Conservation (phyloP, 1,140 invertebrate species). For the Euwallacea similis region DNA sequence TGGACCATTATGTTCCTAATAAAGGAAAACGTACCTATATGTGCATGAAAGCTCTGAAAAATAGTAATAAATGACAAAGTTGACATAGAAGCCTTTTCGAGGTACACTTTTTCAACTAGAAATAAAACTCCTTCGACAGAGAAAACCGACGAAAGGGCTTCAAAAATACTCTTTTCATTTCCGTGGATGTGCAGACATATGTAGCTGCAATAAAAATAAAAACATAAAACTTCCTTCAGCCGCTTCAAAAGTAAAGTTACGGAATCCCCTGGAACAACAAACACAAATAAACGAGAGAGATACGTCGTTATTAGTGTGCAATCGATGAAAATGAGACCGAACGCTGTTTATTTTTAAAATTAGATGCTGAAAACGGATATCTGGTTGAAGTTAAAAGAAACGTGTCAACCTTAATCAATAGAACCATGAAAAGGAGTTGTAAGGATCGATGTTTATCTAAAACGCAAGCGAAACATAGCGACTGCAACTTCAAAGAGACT, state of each 20-base stretch:
- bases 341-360: constrained; percentile 25
- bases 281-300: constrained; percentile 4
- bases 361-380: constrained; percentile 17
- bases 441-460: constrained; percentile 30
- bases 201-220: constrained; percentile 23
- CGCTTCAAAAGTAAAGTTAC: constrained; percentile 4
- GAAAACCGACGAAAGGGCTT: constrained; percentile 18
- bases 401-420: constrained; percentile 29
- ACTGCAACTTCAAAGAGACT: constrained; percentile 26
- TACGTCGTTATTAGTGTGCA: constrained; percentile 1
- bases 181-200: constrained; percentile 18
- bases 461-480: constrained; percentile 22
- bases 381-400: constrained; percentile 11
- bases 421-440: constrained; percentile 19
- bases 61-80: constrained; percentile 5
- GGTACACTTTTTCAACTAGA: constrained; percentile 17
- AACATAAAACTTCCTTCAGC: constrained; percentile 20
- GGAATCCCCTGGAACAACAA: background rate
- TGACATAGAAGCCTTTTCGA: constrained; percentile 5
- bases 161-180: constrained; percentile 20
- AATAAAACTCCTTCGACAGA: constrained; percentile 19
- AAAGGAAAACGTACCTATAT: background rate
- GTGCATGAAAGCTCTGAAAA: background rate
- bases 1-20: background rate
- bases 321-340: constrained; percentile 1